Percentiles rank a stretch among this genome's conserved stretches.
phyloP scores from a whole-genome alignment of 2,113 vertebrate genomes.

The Cygnus atratus region DNA sequence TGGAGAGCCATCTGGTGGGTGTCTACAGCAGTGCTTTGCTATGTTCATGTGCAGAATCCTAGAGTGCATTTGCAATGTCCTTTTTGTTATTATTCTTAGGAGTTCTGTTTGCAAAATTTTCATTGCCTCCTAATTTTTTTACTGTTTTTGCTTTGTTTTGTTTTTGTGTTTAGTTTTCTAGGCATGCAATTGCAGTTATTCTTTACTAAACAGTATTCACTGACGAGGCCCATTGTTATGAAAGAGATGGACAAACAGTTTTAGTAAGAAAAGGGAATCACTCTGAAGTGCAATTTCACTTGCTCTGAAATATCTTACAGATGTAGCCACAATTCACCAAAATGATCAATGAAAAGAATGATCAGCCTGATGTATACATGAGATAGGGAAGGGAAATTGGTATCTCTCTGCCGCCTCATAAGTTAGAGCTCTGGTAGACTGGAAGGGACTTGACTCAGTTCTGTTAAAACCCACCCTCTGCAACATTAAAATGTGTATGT shows the following conservation, averaged over 20 bases:
- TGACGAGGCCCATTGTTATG: background rate
- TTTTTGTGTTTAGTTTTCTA: background rate
- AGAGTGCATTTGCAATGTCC: background rate
- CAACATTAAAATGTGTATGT: background rate
- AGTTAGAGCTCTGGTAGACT: background rate
- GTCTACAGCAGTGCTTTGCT: background rate
- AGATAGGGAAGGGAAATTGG: background rate
- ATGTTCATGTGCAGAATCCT: background rate
- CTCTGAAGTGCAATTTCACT: background rate
- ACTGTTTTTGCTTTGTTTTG: fast-evolving
- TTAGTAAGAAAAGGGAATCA: background rate
- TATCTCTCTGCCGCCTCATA: background rate
- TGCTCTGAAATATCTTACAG: background rate
- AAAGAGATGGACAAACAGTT: background rate
- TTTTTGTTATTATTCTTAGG: background rate
- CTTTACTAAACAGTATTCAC: background rate
- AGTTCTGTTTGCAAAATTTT: background rate
- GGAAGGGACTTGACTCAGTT: background rate
- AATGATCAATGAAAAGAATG: background rate
- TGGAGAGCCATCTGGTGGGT: slow-evolving; percentile 34
- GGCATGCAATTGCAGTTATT: background rate
- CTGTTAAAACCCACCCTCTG: background rate
- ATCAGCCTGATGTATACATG: background rate
- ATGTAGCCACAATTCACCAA: background rate
- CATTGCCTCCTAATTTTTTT: background rate